Evolutionary conservation across 2,888 invertebrate species (phyloP), one percentile per base, ranked within the genome.

Genomic region (Lymantria monacha): DNA sequence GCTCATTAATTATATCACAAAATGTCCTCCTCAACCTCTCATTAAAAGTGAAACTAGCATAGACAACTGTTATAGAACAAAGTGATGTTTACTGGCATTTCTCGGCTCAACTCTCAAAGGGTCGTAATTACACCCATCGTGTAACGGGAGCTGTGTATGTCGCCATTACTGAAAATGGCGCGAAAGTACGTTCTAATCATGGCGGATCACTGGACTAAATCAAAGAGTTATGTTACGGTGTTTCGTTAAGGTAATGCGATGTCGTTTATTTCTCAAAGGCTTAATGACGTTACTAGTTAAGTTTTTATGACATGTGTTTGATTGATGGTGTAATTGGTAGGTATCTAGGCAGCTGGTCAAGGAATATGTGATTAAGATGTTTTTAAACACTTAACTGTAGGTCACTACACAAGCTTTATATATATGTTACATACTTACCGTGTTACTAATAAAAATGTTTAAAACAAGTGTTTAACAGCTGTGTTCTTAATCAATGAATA

Each of bases 21-120:
- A 47, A 41, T 47, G 46, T 41, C 41, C 44, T 36, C 44, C 52
- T 57, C 42, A 57, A 53, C 51, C 49, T 45, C 36, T 41, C 51
- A 55, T 56, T 61, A 53, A 50, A 65, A 61, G 68, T 70, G 61
- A 61, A 66, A 66, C 66, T 63, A 66, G 57, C 59, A 58, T 52
- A 51, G 44, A 63, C 53, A 67, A 67, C 70, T 63, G 67, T 61
- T 51, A 54, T 14, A 37, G 36, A 42, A 52, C 67, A 68, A 63
- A 66, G 63, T 67, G 59, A 67, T 75, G 71, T 74, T 79, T 77
- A 72, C 63, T 47, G 48, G 69, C 68, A 73, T 72, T 66, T 59
- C 72, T 63, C 67, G 70, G 76, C 70, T 83, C 81, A 61, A 55
- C 72, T 84, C 75, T 82, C 83, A 84, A 83, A 83, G 82, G 55